Base-by-base conservation (phyloP, 2,113 vertebrate species). In the Larimichthys polyactis region DNA sequence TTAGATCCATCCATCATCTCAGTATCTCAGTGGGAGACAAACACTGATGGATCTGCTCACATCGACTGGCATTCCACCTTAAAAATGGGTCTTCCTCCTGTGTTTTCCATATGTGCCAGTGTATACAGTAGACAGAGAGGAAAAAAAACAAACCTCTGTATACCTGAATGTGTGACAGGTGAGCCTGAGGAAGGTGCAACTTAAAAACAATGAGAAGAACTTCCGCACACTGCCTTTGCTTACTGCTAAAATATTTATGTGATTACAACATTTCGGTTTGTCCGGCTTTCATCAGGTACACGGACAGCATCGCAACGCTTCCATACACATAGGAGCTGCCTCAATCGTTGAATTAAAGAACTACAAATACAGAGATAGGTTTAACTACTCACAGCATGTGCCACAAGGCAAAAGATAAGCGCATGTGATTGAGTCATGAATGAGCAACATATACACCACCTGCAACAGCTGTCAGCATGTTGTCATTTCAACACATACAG, bases 1-100 rank as follows among this genome's bases (percentile, higher is more conserved):
- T 93, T 92, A 93, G 80, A 91, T 84, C 81, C 92, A 93, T 94
- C 90, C 89, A 84, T 94, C 93, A 94, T 93, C 85, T 89, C 85
- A 32, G 79, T 94, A 93, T 93, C 93, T 89, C 87, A 70, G 88
- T 59, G 77, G 86, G 89, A 91, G 91, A 92, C 84, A 84, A 85
- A 87, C 89, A 63, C 85, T 95, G 94, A 95, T 94, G 89, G 90
- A 92, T 93, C 84, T 78, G 76, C 77, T 81, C 88, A 81, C 89
- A 76, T 82, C 75, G 44, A 78, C 90, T 84, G 87, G 89, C 82
- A 73, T 72, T 79, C 79, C 59, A 81, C 86, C 83, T 91, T 85
- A 82, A 88, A 85, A 77, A 82, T 65, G 52, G 43, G 71, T 52
- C 69, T 64, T 12, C 64, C 72, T 80, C 79, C 79, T 20, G 75